Evolutionary conservation across 2,888 invertebrate genomes (phyloP), one percentile per base, ranked within the genome.

Genomic region (Vesta saturnalis): DNA sequence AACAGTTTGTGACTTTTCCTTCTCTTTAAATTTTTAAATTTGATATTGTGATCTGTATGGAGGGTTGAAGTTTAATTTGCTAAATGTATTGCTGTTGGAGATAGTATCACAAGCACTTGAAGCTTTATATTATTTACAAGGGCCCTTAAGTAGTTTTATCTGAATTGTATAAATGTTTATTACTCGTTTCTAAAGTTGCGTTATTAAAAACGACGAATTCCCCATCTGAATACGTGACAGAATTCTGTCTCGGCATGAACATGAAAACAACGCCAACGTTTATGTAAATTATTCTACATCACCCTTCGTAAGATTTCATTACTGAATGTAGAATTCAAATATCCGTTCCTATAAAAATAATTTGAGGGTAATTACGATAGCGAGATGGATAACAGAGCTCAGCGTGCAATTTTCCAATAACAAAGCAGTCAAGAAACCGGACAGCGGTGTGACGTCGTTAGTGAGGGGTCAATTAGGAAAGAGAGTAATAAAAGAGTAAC

Each of bases 91-190:
- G 47, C 61, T 64, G 65, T 80, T 79, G 77, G 79, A 79, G 77
- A 77, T 79, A 77, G 73, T 73, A 72, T 71, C 70, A 46, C 56
- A 64, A 59, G 68, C 68, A 76, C 77, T 77, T 70, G 73, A 67
- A 64, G 59, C 66, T 67, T 72, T 70, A 79, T 78, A 80, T 80
- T 79, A 80, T 80, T 78, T 80, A 79, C 79, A 79, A 77, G 78
- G 79, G 77, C 72, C 77, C 69, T 77, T 69, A 74, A 77, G 76
- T 76, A 74, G 76, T 76, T 74, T 75, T 77, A 77, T 78, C 77
- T 77, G 78, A 80, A 77, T 77, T 77, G 76, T 74, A 80, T 77
- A 79, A 80, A 81, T 81, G 80, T 81, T 81, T 81, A 81, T 81
- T 80, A 79, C 79, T 77, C 78, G 74, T 73, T 71, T 74, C 39